Percentiles rank a stretch among this genome's conserved stretches.
These are phyloP conservation scores for Drosophila santomea DNA, from an alignment of 1,140 invertebrate species.

Conservation along the genomic window DNA sequence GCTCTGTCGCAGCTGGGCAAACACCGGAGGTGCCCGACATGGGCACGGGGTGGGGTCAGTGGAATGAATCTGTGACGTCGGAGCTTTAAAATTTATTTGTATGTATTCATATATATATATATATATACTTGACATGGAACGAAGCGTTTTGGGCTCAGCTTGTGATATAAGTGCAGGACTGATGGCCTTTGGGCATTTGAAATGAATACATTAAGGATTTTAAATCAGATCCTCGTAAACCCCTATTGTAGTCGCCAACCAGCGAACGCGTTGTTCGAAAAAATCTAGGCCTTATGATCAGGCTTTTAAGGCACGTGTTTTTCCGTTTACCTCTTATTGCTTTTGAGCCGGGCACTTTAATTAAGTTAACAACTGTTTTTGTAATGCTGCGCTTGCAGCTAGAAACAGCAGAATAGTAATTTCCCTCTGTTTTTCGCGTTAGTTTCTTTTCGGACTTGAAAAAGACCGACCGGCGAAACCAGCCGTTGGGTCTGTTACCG, in stretches of 20 bases:
- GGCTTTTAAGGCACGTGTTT: constrained; percentile 19
- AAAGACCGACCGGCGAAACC: constrained; percentile 46
- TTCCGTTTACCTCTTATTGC: constrained; percentile 35
- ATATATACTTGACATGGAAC: background rate
- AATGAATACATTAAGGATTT: background rate
- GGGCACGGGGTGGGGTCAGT: background rate
- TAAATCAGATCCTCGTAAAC: background rate
- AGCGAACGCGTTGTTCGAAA: no score
- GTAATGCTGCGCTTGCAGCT: constrained; percentile 37
- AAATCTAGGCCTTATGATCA: background rate
- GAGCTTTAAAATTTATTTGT: background rate
- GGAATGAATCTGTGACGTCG: background rate
- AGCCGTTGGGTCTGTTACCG: constrained; percentile 4
- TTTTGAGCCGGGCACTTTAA: constrained; percentile 61
- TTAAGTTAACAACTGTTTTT: constrained; percentile 74
- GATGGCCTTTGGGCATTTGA: no score
- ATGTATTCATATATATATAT: background rate
- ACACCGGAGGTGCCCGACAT: constrained; percentile 6
- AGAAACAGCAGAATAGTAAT: constrained; percentile 50
- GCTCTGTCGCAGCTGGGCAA: constrained; percentile 38
- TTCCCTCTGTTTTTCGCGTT: constrained; percentile 32
- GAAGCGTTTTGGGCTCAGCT: background rate
- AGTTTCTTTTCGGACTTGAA: constrained; percentile 52
- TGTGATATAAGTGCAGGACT: background rate
- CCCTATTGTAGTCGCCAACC: constrained; percentile 1